Conservation (phyloP, 2,797 vertebrate genomes). For the Chaenodraco wilsoni region DNA sequence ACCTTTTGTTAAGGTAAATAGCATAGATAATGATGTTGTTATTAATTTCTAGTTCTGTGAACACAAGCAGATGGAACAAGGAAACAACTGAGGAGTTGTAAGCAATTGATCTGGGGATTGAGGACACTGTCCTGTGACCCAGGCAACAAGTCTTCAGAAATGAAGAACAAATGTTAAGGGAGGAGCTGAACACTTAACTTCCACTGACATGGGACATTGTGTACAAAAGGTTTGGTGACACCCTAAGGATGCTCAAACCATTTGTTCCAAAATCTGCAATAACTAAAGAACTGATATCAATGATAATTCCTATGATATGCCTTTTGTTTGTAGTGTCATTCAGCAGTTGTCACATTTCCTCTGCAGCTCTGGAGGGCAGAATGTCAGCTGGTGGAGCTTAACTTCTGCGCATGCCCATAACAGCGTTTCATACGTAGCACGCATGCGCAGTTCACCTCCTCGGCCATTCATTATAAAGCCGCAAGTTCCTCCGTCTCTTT, state of each 20-base stretch:
- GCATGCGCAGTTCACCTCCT: constrained; percentile 67
- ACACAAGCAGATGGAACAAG: background rate
- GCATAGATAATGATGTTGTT: no score
- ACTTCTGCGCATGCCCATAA: constrained; percentile 59
- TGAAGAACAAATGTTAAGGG: background rate
- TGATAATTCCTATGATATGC: no score
- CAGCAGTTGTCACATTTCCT: background rate
- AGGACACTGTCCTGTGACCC: background rate
- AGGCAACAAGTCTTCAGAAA: background rate
- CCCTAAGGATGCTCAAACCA: background rate
- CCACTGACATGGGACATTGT: constrained; percentile 8
- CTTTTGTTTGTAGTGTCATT: constrained; percentile 26
- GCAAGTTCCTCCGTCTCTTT: constrained; percentile 69
- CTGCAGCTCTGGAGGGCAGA: constrained; percentile 56
- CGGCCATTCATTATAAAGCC: constrained; percentile 76
- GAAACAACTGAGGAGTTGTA: background rate
- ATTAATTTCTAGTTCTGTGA: background rate
- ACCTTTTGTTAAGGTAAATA: background rate
- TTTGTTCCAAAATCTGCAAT: accelerated
- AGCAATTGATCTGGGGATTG: background rate
- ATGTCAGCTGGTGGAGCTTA: constrained; percentile 29
- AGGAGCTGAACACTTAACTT: background rate
- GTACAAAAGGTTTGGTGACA: background rate
- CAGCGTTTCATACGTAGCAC: constrained; percentile 19
- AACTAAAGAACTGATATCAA: background rate